Evolutionary conservation across 2,113 vertebrate species (phyloP).

Genomic region (Myiagra hebetior): DNA sequence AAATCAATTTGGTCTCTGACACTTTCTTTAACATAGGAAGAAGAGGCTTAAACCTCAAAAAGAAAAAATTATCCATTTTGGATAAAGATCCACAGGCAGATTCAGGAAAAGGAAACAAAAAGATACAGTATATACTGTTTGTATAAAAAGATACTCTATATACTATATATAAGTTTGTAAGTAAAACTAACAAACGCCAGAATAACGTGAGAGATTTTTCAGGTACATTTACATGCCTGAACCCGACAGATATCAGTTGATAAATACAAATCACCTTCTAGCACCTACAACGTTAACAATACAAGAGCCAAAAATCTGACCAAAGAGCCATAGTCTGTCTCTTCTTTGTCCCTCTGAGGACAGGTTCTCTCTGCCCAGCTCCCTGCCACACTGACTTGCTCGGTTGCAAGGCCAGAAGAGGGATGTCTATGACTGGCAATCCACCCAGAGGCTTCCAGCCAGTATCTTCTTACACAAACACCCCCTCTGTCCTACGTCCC

Average conservation of each 20-base stretch:
- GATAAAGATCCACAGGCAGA: background rate
- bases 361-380: background rate
- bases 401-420: background rate
- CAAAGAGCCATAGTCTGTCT: background rate
- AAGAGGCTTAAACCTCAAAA: background rate
- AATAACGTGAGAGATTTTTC: background rate
- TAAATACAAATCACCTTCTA: background rate
- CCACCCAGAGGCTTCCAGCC: background rate
- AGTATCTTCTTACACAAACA: background rate
- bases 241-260: background rate
- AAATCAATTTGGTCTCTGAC: background rate
- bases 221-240: background rate
- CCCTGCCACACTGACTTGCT: background rate
- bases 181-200: background rate
- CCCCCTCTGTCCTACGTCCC: fast-evolving
- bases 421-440: background rate
- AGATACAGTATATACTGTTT: background rate
- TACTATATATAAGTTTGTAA: background rate
- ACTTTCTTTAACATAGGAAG: background rate
- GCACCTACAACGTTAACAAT: background rate
- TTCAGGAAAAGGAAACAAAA: background rate
- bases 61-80: background rate
- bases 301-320: background rate
- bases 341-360: background rate
- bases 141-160: too few species aligned